phyloP scores from a whole-genome alignment of 2,888 invertebrate species.

The Polymixis lichenea region DNA sequence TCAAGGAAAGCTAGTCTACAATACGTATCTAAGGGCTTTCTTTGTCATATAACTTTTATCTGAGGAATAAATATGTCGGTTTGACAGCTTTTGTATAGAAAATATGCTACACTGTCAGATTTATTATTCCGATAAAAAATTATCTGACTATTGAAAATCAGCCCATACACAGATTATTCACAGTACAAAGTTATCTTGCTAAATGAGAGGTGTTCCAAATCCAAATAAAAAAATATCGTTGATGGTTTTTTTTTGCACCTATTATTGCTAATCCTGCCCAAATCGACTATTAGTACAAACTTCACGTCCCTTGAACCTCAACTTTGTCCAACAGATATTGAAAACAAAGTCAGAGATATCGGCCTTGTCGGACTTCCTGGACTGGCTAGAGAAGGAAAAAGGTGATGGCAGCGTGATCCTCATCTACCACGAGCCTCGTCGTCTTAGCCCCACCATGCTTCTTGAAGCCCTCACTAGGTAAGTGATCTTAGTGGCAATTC shows the following conservation, averaged over 20 bases:
- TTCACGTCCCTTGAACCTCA: neutral
- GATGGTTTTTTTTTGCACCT: neutral
- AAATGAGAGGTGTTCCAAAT: neutral
- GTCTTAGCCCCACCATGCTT: constrained; percentile 91
- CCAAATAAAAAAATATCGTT: neutral
- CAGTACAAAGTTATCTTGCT: neutral
- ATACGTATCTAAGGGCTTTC: neutral
- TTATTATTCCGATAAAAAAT: no score
- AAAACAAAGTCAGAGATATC: constrained; percentile 93
- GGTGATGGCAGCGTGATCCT: constrained; percentile 91
- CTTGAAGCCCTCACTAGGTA: constrained; percentile 90
- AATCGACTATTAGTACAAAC: neutral
- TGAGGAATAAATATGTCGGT: no score
- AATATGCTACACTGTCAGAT: no score
- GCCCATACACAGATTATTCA: neutral
- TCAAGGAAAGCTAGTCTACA: neutral
- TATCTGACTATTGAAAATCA: no score
- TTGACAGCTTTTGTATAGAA: no score
- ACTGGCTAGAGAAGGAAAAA: constrained; percentile 91
- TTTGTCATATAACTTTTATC: no score
- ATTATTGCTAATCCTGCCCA: neutral
- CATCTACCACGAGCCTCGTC: constrained; percentile 91
- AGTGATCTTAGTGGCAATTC: neutral
- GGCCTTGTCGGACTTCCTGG: constrained; percentile 91
- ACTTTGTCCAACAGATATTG: constrained; percentile 85